Percentiles rank a stretch among this genome's conserved stretches.
phyloP scores from a whole-genome alignment of 2,797 vertebrate species.

The Anniella stebbinsi region DNA sequence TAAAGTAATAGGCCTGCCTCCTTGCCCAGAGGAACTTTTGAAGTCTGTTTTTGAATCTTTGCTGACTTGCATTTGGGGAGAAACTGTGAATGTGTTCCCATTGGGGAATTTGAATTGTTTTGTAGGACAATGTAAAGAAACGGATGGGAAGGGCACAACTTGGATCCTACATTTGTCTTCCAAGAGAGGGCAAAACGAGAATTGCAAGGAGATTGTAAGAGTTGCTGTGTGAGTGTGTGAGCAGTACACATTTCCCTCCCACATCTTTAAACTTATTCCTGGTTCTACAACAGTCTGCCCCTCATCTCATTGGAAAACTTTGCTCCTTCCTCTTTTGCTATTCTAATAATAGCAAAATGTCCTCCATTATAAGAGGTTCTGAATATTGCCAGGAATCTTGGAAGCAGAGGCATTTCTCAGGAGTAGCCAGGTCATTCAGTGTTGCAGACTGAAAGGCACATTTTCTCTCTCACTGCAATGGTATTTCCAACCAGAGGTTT shows the following conservation, averaged over 20 bases:
- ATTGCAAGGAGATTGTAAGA: background rate
- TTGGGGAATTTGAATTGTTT: background rate
- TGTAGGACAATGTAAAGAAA: background rate
- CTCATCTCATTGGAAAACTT: background rate
- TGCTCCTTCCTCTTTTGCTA: background rate
- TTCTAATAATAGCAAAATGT: background rate
- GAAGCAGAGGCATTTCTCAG: background rate
- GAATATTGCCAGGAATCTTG: background rate
- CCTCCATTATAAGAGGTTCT: background rate
- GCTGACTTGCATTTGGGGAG: constrained; percentile 15
- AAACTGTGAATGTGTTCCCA: background rate
- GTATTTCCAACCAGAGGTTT: background rate
- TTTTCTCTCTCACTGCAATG: background rate
- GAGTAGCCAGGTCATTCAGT: background rate
- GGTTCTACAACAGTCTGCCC: background rate
- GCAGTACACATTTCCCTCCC: background rate
- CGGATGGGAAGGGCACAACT: background rate
- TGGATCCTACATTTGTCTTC: background rate
- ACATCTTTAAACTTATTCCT: background rate
- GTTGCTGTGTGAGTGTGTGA: background rate
- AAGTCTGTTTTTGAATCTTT: background rate
- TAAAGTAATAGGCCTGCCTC: constrained; percentile 17
- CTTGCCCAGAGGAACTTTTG: background rate
- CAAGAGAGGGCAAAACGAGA: background rate
- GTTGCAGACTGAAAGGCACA: background rate